Evolutionary conservation across 2,113 vertebrate genomes (phyloP).

Genomic region (Taurulus bubalis): DNA sequence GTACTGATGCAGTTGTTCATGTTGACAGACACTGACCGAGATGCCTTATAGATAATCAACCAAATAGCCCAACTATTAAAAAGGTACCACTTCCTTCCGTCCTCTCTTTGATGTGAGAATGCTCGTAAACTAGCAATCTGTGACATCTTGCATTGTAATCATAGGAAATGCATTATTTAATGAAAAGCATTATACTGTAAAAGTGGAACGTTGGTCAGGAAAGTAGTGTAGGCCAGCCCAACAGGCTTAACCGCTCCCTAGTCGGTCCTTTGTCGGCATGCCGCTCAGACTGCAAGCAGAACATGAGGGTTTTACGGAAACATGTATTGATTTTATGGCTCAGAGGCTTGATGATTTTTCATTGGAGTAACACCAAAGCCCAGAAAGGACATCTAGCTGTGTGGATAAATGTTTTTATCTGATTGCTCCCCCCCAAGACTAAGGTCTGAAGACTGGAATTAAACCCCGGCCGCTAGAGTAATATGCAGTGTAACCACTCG

Average conservation of each 20-base stretch:
- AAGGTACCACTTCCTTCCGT: neutral
- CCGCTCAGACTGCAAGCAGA: neutral
- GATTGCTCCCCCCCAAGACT: neutral
- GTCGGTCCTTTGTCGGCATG: neutral
- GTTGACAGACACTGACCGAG: neutral
- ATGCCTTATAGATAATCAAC: neutral
- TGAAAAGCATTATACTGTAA: neutral
- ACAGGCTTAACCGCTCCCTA: neutral
- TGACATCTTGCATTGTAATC: neutral
- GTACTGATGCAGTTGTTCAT: neutral
- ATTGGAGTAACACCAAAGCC: neutral
- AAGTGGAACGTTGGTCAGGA: neutral
- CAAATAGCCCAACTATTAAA: neutral
- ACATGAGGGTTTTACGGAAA: neutral
- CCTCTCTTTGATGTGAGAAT: neutral
- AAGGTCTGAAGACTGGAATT: neutral
- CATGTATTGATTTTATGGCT: slow-evolving; percentile 1
- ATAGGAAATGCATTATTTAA: neutral
- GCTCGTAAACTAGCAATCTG: neutral
- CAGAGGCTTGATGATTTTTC: neutral
- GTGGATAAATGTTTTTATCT: neutral
- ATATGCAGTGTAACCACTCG: too few species aligned
- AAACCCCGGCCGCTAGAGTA: too few species aligned
- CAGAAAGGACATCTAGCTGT: neutral
- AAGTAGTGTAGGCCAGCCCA: neutral